Evolutionary conservation across 1,140 invertebrate species (phyloP), one percentile per base, ranked within the genome.

Genomic region (Aphidius gifuensis): DNA sequence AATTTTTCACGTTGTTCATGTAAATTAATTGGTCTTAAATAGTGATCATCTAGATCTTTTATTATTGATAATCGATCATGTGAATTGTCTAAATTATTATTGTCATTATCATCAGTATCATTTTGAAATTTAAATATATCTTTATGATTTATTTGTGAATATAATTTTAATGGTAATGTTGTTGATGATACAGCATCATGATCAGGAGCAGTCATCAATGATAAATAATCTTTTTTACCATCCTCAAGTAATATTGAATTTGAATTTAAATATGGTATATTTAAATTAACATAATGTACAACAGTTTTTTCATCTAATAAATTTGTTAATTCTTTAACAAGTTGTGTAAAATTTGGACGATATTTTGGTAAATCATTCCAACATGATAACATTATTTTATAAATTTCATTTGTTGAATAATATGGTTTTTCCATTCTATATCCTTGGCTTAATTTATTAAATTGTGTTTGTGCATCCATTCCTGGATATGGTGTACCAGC

Each of bases 401-500:
- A 92, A 84, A 95, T 78, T 57, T 89, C 85, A 58, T 87, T 83
- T 48, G 91, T 90, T 0, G 92, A 87, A 75, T 88, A 92, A 44
- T 86, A 78, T 0, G 95, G 94, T 67, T 89, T 87, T 62, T 93
- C 92, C 86, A 97, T 89, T 61, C 94, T 84, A 70, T 94, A 92
- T 50, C 95, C 94, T 71, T 89, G 87, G 54, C 88, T 85, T 0
- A 97, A 79, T 74, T 88, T 90, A 38, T 87, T 84, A 61, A 90
- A 88, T 59, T 94, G 83, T 69, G 84, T 84, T 64, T 89, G 86
- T 21, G 88, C 87, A 70, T 88, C 86, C 76, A 93, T 89, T 53
- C 90, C 90, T 0, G 91, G 89, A 83, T 96, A 98, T 0, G 95
- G 95, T 1, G 91, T 92, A 70, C 87, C 87, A 0, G 92, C 92